phyloP scores from a whole-genome alignment of 2,888 invertebrate species.

The Eledone cirrhosa region DNA sequence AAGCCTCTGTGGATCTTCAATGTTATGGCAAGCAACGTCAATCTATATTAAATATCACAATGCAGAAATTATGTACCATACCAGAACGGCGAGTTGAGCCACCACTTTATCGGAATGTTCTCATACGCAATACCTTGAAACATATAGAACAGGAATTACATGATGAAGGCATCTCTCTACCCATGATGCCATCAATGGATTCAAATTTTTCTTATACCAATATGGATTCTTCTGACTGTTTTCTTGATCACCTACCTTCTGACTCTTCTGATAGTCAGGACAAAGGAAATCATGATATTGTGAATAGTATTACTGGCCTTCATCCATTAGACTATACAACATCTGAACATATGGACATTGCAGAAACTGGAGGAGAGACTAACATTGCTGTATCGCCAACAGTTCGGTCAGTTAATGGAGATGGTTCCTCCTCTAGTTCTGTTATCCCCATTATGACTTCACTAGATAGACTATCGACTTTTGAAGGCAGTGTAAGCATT shows the following conservation, averaged over 20 bases:
- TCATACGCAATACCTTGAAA: slow-evolving; percentile 91
- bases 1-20: slow-evolving; percentile 30
- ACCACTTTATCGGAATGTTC: slow-evolving; percentile 86
- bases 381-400: not conserved
- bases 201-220: slow-evolving; percentile 32
- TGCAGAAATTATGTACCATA: slow-evolving; percentile 85
- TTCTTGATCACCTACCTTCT: slow-evolving; percentile 37
- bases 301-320: slow-evolving; percentile 21
- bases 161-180: slow-evolving; percentile 65
- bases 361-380: not conserved
- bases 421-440: not conserved
- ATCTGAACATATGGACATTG: slow-evolving; percentile 16
- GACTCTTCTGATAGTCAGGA: slow-evolving; percentile 10
- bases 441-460: slow-evolving; percentile 21
- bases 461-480: slow-evolving; percentile 36
- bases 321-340: slow-evolving; percentile 10
- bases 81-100: slow-evolving; percentile 75
- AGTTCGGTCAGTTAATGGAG: not conserved
- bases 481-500: slow-evolving; percentile 23
- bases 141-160: slow-evolving; percentile 86
- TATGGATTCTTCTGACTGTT: slow-evolving; percentile 30
- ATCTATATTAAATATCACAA: slow-evolving; percentile 89
- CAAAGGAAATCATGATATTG: slow-evolving; percentile 25
- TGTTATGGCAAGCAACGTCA: slow-evolving; percentile 70
- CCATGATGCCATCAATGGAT: slow-evolving; percentile 11